Base-by-base conservation (phyloP, 2,113 vertebrate genomes). In the Mionectes macconnelli region DNA sequence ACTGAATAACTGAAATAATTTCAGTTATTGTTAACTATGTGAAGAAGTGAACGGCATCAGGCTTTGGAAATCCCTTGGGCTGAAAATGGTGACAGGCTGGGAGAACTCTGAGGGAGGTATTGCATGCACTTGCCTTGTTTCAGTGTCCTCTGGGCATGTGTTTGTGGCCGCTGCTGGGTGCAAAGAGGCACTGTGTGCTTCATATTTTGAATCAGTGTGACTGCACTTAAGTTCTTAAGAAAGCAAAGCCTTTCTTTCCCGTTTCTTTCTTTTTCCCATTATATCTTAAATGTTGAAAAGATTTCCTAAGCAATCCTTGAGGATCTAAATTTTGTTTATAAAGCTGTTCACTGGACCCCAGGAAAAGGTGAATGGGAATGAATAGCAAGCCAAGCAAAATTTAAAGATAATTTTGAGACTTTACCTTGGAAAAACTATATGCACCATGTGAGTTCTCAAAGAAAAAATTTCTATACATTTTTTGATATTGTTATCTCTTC, bases 91-190 rank as follows among this genome's bases (percentile, higher is more conserved):
- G 21, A 62, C 18, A 66, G 7, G 3, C 14, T 76, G 22, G 17
- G 14, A 45, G 28, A 62, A 53, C 15, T 56, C 52, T 63, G 45
- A 79, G 21, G 16, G 6, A 70, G 5, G 8, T 25, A 25, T 21
- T 76, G 10, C 14, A 21, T 8, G 14, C 4, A 12, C 3, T 79
- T 44, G 10, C 8, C 18, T 14, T 39, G 8, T 30, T 90, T 88
- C n/a, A 1, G 0, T 12, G 3, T 35, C 81, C 39, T 66, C 55
- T 42, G 11, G 4, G 7, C 25, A 50, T 5, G 4, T 67, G 27
- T 28, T 84, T 9, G 10, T 28, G 27, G 44, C 7, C 6, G 5
- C 35, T 50, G 14, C 21, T 70, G 40, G 14, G 14, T 63, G 33
- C 12, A 64, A 42, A 37, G 28, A 5, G 18, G 17, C 4, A 2